Base-by-base conservation (phyloP, 2,888 invertebrate species). In the Formica aserva region DNA sequence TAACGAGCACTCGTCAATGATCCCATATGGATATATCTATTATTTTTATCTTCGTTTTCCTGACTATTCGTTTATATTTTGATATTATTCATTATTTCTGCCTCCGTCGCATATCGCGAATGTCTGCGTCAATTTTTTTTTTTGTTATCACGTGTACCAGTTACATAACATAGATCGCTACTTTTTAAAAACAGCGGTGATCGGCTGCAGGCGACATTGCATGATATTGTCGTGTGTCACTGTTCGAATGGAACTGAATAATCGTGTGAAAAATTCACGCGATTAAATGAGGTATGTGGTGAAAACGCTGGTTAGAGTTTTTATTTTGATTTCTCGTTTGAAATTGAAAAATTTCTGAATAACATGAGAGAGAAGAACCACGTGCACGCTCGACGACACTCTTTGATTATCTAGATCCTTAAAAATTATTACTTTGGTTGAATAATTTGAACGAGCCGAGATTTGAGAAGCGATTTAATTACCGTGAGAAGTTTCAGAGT, bases 391-490 rank as follows among this genome's bases (percentile, higher is more conserved):
- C 52, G 45, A 63, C 38, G 69, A 60, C 15, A 52, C 18, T 80
- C 63, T 69, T 86, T 86, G 86, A 88, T 88, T 86, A 81, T 86
- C 85, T 82, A 77, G 60, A 55, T 62, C 26, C 76, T 65, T 65
- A 55, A 66, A 74, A 87, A 82, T 87, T 83, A 88, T 87, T 74
- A 81, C 80, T 86, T 71, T 63, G 69, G 67, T 69, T 82, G 66
- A 62, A 76, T 75, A 88, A 86, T 85, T 87, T 55, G 80, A 86
- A 76, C 84, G 82, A 38, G 63, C 52, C 65, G 78, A 82, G 88
- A 88, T 87, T 84, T 84, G 82, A 87, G 87, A 86, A 88, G 87
- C 87, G 88, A 92, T 92, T 92, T 92, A 92, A 92, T 92, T 92
- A 92, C 87, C 89, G 89, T 89, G 87, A 88, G 87, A 90, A 91